Base-by-base conservation (phyloP, 2,113 vertebrate species). In the Glaucidium brasilianum region DNA sequence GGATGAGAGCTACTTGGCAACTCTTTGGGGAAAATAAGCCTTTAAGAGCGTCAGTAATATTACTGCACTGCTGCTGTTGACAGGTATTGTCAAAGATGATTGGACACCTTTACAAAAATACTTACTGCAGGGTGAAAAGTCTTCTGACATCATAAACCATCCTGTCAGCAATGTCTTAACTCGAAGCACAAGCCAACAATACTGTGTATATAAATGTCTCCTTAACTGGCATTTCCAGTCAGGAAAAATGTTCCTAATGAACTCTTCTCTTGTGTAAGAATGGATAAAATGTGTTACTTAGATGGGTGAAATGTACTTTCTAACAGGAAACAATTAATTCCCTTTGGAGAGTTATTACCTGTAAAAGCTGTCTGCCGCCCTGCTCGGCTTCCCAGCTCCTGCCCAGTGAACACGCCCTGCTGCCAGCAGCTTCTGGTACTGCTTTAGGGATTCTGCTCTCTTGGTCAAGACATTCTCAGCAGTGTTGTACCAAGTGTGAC, bases 81-180 rank as follows among this genome's bases (percentile, higher is more conserved):
- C 90, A 85, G 62, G 75, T 59, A 32, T 53, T 82, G 96, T 92
- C 80, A 58, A 53, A 85, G 60, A 71, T 77, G 64, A 71, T 25
- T 29, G 71, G 91, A 90, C 55, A 73, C 63, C 92, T 94, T 80
- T 62, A 80, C 60, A 96, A 34, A 95, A 95, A 86, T 45, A 77
- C 86, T 71, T 29, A 37, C 78, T 75, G 56, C 74, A 89, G 64
- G 45, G 79, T 68, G 72, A 76, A 50, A 90, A 83, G 83, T 73
- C 49, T 29, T 68, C 73, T 3, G 63, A 56, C 69, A 83, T 60
- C 43, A 39, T 74, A 93, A 93, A 93, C 66, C 67, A 94, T 58
- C 52, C 82, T 89, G 93, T 66, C 92, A 93, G 64, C 66, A 69
- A 59, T 7, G 68, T 64, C 79, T 82, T 27, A 66, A 53, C 75